Evolutionary conservation across 2,888 invertebrate species (phyloP), one percentile per base, ranked within the genome.

Genomic region (Lasioglossum figueresi): DNA sequence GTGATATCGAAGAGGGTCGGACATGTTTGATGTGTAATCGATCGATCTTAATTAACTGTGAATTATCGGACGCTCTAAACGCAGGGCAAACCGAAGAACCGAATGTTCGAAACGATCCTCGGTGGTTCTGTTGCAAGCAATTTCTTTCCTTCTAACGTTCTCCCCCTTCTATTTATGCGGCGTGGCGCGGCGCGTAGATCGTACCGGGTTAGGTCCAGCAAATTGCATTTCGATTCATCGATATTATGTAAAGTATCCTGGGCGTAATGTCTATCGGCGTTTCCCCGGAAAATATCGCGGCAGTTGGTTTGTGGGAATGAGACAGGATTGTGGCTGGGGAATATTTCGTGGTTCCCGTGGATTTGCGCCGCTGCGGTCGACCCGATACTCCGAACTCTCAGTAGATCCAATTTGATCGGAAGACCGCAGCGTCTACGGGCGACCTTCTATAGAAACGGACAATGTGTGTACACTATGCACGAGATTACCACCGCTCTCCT

Each of bases 361-460:
- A 91, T 91, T 91, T 90, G 91, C 91, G 85, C 88, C 85, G 89
- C 90, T 92, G 90, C 90, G 91, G 88, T 88, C 85, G 88, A 86
- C 88, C 89, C 89, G 88, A 91, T 92, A 91, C 90, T 90, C 90
- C 88, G 84, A 87, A 92, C 91, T 91, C 93, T 91, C 90, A 91
- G 92, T 88, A 91, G 92, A 93, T 93, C 92, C 93, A 94, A 94
- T 94, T 94, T 93, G 93, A 94, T 93, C 92, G 92, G 91, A 91
- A 90, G 90, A 92, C 92, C 92, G 83, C 93, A 92, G 86, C 90
- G 88, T 91, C 89, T 89, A 88, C 85, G 88, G 76, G 70, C 86
- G 84, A 83, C 88, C 89, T 89, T 84, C 86, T 85, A 82, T 85
- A 87, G 87, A 87, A 84, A 84, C 87, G 88, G 85, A 91, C 92